Conservation (phyloP, 2,888 invertebrate genomes). For the Tetropium fuscum region DNA sequence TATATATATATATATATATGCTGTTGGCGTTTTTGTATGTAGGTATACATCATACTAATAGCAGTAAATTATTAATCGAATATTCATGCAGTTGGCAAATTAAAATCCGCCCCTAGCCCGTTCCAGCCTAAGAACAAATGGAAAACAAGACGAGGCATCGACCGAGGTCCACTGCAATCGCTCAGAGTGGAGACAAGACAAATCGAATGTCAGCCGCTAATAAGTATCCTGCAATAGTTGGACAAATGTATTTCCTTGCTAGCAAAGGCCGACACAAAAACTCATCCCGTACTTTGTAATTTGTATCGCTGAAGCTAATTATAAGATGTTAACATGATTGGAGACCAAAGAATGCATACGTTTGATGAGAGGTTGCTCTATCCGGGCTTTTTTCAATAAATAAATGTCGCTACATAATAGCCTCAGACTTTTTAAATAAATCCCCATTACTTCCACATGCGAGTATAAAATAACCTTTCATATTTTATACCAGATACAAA, state of each 20-base stretch:
- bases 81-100: conserved; percentile 62
- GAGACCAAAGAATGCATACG: conserved; percentile 51
- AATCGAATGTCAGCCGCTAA: conserved; percentile 70
- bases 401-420: conserved; percentile 48
- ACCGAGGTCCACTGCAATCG: conserved; percentile 56
- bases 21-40: too few species aligned
- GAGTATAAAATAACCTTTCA: not conserved
- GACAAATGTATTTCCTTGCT: conserved; percentile 67
- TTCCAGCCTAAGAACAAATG: conserved; percentile 38
- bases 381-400: conserved; percentile 52
- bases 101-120: conserved; percentile 59
- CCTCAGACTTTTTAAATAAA: conserved; percentile 9
- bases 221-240: conserved; percentile 67
- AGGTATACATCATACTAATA: conserved; percentile 55
- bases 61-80: conserved; percentile 60
- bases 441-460: conserved; percentile 7
- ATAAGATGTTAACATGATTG: conserved; percentile 58
- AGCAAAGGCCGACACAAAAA: conserved; percentile 64
- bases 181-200: conserved; percentile 67
- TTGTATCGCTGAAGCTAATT: conserved; percentile 66
- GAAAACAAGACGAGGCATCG: conserved; percentile 47
- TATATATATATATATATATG: too few species aligned
- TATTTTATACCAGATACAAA: not conserved
- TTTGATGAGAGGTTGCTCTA: conserved; percentile 57
- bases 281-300: conserved; percentile 66